Evolutionary conservation across 2,797 vertebrate species (phyloP), one percentile per base, ranked within the genome.

Genomic region (Phataginus tricuspis): DNA sequence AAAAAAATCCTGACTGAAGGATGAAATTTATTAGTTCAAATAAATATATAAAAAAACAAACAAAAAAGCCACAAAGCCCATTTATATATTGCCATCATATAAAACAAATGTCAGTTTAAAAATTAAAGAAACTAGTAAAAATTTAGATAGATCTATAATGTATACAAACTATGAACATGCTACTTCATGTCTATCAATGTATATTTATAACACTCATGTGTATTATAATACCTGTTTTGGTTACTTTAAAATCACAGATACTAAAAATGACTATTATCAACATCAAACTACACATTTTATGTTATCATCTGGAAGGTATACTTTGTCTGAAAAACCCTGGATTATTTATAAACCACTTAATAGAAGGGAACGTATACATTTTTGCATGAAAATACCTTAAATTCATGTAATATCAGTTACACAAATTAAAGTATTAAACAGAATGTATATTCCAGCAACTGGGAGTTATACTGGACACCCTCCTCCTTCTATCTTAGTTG

Each of bases 101-200:
- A 96, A 90, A 96, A 93, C 29, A 96, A 94, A 91, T 72, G 23
- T 89, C 39, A 85, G 34, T 89, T 92, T 95, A 51, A 78, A 91
- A 89, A 71, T 51, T 25, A 91, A 83, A 77, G 34, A 83, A 91
- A 89, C 31, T 42, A 63, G 0, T 34, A 71, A 87, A 87, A 63
- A 55, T 92, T 86, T 80, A 86, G 57, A 19, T 61, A 63, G 18
- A 4, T 64, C 23, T 68, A 63, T 72, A 77, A 84, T 11, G 14
- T 68, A 87, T 2, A 90, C 14, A 86, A 91, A 86, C 69, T 79
- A 78, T 16, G 31, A 94, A 90, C 15, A 51, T 14, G 4, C 86
- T 21, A 68, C 21, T 92, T 78, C 49, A 69, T 63, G 12, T 96
- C 9, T 79, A 94, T 55, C 71, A n/a, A 0, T 39, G 5, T 63